Conservation (phyloP, 2,113 vertebrate species). For the Carassius gibelio region DNA sequence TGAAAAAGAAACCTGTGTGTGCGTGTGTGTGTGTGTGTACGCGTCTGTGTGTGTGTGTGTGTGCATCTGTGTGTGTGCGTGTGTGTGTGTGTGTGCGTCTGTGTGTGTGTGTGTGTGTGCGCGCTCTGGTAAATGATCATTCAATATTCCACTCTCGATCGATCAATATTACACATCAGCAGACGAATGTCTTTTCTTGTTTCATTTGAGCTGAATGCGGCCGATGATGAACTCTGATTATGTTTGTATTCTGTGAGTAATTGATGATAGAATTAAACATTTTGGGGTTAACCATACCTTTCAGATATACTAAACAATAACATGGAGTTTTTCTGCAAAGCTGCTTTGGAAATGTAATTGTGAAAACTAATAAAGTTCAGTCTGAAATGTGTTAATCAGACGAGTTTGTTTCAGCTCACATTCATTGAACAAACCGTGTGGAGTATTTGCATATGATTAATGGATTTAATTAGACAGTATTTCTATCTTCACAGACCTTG, state of each 20-base stretch:
- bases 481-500: not conserved
- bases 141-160: not conserved
- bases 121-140: conserved; percentile 68
- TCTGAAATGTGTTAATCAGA: not conserved
- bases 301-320: no score
- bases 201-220: no score
- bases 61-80: not conserved
- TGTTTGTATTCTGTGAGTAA: no score
- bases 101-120: not conserved
- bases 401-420: not conserved
- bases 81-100: not conserved
- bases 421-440: not conserved
- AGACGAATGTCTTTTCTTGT: no score
- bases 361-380: not conserved
- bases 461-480: not conserved
- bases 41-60: not conserved
- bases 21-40: not conserved
- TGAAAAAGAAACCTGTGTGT: not conserved
- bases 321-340: not conserved
- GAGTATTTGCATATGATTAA: not conserved
- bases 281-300: no score
- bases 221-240: no score
- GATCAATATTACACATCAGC: not conserved
- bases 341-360: not conserved
- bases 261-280: no score